Percentiles rank a stretch among this genome's conserved stretches.
Evolutionary conservation across 2,113 vertebrate species (phyloP).

Genomic region (Elaphurus davidianus): DNA sequence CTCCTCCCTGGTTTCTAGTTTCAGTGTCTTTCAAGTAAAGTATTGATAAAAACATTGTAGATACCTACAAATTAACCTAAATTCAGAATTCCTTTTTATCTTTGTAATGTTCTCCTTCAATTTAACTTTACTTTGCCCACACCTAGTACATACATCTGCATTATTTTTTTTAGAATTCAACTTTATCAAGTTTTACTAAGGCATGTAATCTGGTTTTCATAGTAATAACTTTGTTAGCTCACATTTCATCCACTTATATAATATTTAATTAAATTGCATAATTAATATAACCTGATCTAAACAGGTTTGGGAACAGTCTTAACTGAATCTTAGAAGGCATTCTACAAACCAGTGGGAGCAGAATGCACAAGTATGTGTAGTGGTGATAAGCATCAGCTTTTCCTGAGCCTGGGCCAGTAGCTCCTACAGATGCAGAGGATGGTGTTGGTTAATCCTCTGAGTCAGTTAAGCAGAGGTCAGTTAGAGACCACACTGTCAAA

Average conservation of each 20-base stretch:
- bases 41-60: neutral
- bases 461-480: no score
- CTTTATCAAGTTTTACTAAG: neutral
- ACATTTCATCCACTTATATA: slow-evolving; percentile 43
- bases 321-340: neutral
- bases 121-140: neutral
- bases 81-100: neutral
- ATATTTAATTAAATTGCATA: slow-evolving; percentile 38
- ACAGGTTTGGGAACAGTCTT: neutral
- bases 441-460: neutral
- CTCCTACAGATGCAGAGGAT: neutral
- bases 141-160: neutral
- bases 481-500: neutral
- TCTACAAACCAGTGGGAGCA: neutral
- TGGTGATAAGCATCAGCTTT: neutral
- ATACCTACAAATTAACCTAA: neutral
- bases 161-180: neutral
- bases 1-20: neutral
- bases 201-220: neutral
- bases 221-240: slow-evolving; percentile 33
- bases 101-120: neutral
- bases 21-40: neutral
- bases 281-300: slow-evolving; percentile 23
- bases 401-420: neutral
- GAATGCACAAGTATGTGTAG: accelerated